A percentile compares a stretch with the other conserved stretches of the same genome.
phyloP scores from a whole-genome alignment of 2,888 invertebrate genomes.

The Cheilosia impressa region DNA sequence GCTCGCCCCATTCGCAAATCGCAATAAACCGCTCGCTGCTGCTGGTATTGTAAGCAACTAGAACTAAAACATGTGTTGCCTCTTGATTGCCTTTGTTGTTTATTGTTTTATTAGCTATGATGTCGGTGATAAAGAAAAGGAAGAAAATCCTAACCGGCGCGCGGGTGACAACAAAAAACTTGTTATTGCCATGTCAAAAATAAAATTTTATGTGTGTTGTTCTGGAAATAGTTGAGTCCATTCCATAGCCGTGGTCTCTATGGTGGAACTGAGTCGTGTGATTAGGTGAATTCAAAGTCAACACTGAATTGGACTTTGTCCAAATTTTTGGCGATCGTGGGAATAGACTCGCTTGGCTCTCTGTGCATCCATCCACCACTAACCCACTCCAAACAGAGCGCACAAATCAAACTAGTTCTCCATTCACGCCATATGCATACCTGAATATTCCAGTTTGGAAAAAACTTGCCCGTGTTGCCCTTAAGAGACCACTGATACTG shows the following conservation, averaged over 20 bases:
- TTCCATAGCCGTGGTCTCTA: not conserved
- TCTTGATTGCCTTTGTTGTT: constrained; percentile 41
- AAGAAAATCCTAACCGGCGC: constrained; percentile 41
- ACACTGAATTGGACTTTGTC: constrained; percentile 1
- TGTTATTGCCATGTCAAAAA: constrained; percentile 54
- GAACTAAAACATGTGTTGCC: constrained; percentile 46
- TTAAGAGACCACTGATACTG: constrained; percentile 30
- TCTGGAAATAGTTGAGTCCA: constrained; percentile 20
- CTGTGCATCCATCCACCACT: constrained; percentile 7
- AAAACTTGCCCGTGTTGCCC: constrained; percentile 49
- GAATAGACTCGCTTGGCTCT: constrained; percentile 7
- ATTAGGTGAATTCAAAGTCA: constrained; percentile 53
- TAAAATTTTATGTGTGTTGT: constrained; percentile 1
- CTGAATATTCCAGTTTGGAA: constrained; percentile 14
- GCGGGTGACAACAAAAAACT: constrained; percentile 50
- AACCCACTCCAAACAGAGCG: constrained; percentile 33
- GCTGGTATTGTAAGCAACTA: constrained; percentile 11
- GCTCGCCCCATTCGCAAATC: constrained; percentile 60
- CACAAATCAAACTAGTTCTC: constrained; percentile 28
- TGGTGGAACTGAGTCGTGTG: not conserved
- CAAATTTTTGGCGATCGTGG: constrained; percentile 15
- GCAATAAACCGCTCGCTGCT: constrained; percentile 15
- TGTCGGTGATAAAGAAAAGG: constrained; percentile 20
- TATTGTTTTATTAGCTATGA: constrained; percentile 33
- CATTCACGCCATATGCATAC: not conserved